Base-by-base conservation (phyloP, 2,888 invertebrate species). In the Leptinotarsa tumamoca region DNA sequence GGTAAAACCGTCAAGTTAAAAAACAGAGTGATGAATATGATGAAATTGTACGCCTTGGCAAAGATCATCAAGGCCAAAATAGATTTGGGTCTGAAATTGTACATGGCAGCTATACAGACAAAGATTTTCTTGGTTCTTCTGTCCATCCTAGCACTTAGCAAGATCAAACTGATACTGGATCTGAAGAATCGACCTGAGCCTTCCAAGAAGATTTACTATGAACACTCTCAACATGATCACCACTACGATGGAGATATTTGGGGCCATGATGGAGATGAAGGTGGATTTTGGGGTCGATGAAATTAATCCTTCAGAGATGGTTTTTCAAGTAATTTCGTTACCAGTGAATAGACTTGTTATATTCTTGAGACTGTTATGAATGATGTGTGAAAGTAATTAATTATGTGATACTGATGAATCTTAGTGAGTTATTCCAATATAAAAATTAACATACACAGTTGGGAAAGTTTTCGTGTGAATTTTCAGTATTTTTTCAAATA, bases 191-290 rank as follows among this genome's bases (percentile, higher is more conserved):
- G 89, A 0, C 90, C 91, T 68, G 90, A 90, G 71, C 94, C 95
- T 0, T 92, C 93, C 80, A 95, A 95, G 90, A 94, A 95, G 78
- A 92, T 95, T 83, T 95, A 95, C 87, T 94, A 95, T 87, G 95
- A 95, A 88, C 94, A 95, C 85, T 95, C 95, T 0, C 94, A 95
- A 84, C 95, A 95, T 84, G 95, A 95, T 88, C 95, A 95, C 84
- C 95, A 95, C 80, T 95, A 95, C 84, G 92, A 92, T 72, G 88
- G 88, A 58, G 93, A 92, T 68, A 70, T 66, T n/a, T 79, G 78
- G 78, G 92, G 92, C 74, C 88, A 89, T 70, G 92, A 93, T 66
- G 93, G 93, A 49, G 77, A 76, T n/a, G 71, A 66, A 4, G 73
- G 67, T 17, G 74, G 80, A 17, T 73, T 75, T 27, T 80, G 79